A percentile compares a stretch with the other conserved stretches of the same genome.
phyloP scores from a whole-genome alignment of 1,140 invertebrate genomes.

The Cotesia vestalis region DNA sequence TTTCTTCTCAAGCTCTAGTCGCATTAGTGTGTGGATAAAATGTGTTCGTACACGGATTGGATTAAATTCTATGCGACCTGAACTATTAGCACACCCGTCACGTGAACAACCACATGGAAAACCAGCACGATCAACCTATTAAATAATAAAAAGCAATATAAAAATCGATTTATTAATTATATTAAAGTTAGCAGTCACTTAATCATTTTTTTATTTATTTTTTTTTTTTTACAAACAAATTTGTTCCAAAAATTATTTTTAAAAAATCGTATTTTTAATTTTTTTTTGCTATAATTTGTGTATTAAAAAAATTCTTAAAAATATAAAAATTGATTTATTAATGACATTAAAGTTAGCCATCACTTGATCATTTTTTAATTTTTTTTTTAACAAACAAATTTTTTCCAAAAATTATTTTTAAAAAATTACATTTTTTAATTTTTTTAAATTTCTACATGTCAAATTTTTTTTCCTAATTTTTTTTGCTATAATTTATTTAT shows the following conservation, averaged over 20 bases:
- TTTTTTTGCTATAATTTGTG: too few relatives aligned
- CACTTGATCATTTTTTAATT: too few relatives aligned
- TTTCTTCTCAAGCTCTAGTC: conserved; percentile 89
- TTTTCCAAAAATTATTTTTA: too few relatives aligned
- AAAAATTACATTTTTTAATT: too few relatives aligned
- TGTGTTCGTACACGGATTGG: conserved; percentile 95
- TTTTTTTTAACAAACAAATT: too few relatives aligned
- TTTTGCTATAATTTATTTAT: too few relatives aligned
- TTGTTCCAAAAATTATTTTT: too few relatives aligned
- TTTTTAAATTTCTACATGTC: too few relatives aligned
- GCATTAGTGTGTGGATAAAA: conserved; percentile 96
- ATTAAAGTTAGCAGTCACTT: not conserved
- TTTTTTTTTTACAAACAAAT: too few relatives aligned
- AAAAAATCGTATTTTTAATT: too few relatives aligned
- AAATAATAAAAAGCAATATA: conserved; percentile 5
- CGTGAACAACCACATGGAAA: conserved; percentile 96
- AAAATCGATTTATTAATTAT: not conserved
- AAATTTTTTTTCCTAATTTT: too few relatives aligned
- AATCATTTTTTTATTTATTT: too few relatives aligned
- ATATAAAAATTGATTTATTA: not conserved
- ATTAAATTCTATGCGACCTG: conserved; percentile 95
- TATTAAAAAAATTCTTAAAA: not conserved
- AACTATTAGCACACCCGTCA: conserved; percentile 92
- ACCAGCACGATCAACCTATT: conserved; percentile 87
- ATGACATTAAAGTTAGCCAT: not conserved